A percentile compares a stretch with the other conserved stretches of the same genome.
Evolutionary conservation across 2,113 vertebrate species (phyloP).

Genomic region (Prunella fulvescens): DNA sequence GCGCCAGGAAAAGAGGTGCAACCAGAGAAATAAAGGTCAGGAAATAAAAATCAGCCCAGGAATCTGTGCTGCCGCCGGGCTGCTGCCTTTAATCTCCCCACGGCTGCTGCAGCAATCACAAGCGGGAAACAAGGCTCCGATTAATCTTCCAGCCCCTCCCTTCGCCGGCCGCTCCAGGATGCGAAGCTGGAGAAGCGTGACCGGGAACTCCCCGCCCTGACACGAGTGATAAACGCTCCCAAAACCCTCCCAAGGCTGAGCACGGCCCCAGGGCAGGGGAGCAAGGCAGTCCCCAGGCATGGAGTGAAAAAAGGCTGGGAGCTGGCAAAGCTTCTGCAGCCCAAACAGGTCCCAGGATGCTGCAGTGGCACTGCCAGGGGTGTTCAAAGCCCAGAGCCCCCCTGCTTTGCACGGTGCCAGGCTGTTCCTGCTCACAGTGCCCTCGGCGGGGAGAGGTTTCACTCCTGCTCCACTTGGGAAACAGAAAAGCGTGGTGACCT

Average conservation of each 20-base stretch:
- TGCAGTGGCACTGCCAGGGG: not conserved
- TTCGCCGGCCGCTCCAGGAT: not conserved
- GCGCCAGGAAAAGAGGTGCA: not conserved
- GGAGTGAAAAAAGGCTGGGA: not conserved
- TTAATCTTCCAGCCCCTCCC: not conserved
- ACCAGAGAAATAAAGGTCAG: not conserved
- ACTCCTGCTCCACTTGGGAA: rapidly evolving
- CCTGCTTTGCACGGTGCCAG: not conserved
- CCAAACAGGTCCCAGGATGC: rapidly evolving
- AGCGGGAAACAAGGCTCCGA: not conserved
- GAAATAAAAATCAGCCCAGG: slow-evolving; percentile 7
- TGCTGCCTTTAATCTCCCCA: not conserved
- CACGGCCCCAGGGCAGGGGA: rapidly evolving
- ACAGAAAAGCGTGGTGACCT: not conserved
- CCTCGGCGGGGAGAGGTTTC: rapidly evolving
- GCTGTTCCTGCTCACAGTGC: not conserved
- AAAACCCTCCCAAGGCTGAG: not conserved
- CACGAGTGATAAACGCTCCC: not conserved
- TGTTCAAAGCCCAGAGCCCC: not conserved
- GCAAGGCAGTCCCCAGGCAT: not conserved
- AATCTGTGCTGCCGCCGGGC: not conserved
- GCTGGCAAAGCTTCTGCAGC: not conserved
- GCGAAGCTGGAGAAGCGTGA: not conserved
- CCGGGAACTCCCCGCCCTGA: not conserved
- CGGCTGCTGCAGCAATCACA: not conserved